phyloP scores from a whole-genome alignment of 2,888 invertebrate genomes.

The Chymomyza amoena region DNA sequence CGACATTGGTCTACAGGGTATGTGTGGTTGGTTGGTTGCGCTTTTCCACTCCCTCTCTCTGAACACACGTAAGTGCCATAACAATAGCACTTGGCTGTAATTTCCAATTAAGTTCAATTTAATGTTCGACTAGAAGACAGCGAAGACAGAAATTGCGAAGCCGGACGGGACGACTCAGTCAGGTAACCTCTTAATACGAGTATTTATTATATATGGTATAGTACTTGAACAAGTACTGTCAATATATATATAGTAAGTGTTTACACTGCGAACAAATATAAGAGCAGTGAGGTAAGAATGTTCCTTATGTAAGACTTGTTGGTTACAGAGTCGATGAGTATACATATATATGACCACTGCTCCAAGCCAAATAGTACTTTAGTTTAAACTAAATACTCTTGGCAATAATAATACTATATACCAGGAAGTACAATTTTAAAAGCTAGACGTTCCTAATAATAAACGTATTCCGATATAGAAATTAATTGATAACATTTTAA shows the following conservation, averaged over 20 bases:
- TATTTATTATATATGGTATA: background rate
- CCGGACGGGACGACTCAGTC: conserved; percentile 5
- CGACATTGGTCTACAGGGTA: background rate
- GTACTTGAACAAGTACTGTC: background rate
- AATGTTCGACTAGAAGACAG: conserved; percentile 23
- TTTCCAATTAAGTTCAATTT: conserved; percentile 70
- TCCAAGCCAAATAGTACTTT: no score
- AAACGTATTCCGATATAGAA: no score
- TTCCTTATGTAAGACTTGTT: background rate
- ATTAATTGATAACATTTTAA: no score
- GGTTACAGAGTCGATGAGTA: background rate
- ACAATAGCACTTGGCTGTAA: conserved; percentile 51
- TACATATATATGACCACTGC: no score
- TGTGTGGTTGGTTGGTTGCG: conserved; percentile 1
- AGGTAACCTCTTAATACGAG: background rate
- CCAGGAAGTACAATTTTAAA: no score
- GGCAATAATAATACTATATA: no score
- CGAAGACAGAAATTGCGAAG: background rate
- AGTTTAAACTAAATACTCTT: no score
- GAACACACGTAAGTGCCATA: background rate
- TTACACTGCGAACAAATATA: background rate
- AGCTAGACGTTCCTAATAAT: no score
- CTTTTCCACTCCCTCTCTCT: background rate
- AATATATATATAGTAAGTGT: background rate
- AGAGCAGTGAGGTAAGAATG: background rate